Conservation (phyloP, 2,113 vertebrate genomes). For the Sinocyclocheilus anophthalmus region DNA sequence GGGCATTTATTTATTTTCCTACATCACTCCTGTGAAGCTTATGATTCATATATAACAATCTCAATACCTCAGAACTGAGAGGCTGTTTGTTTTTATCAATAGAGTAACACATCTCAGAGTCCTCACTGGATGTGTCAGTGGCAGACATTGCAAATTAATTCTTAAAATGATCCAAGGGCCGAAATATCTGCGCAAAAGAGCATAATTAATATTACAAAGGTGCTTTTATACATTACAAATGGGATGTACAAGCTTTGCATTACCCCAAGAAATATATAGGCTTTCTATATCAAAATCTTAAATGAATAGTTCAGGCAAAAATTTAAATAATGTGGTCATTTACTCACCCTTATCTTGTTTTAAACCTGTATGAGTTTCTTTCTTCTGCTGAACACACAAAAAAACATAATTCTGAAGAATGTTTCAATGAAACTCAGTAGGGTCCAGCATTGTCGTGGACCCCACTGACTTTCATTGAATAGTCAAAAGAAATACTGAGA, state of each 20-base stretch:
- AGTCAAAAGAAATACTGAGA: too few species aligned
- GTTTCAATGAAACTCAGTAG: neutral
- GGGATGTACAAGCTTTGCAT: neutral
- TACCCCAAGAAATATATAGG: neutral
- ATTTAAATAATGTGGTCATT: neutral
- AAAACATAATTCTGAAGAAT: neutral
- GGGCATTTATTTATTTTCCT: slow-evolving; percentile 24
- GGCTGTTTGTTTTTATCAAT: neutral
- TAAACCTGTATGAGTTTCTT: neutral
- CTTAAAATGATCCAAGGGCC: neutral
- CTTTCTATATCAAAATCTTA: neutral
- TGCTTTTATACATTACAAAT: neutral
- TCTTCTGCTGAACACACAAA: neutral
- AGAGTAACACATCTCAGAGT: neutral
- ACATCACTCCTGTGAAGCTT: slow-evolving; percentile 1
- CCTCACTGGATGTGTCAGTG: neutral
- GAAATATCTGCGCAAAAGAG: neutral
- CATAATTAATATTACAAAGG: neutral
- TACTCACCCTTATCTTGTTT: too few species aligned
- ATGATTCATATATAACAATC: slow-evolving; percentile 12
- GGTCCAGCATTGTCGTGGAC: neutral
- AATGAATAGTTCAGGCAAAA: neutral
- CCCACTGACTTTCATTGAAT: neutral
- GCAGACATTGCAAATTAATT: neutral
- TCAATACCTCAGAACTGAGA: neutral